phyloP scores from a whole-genome alignment of 2,888 invertebrate genomes.

The Drosophila affinis region DNA sequence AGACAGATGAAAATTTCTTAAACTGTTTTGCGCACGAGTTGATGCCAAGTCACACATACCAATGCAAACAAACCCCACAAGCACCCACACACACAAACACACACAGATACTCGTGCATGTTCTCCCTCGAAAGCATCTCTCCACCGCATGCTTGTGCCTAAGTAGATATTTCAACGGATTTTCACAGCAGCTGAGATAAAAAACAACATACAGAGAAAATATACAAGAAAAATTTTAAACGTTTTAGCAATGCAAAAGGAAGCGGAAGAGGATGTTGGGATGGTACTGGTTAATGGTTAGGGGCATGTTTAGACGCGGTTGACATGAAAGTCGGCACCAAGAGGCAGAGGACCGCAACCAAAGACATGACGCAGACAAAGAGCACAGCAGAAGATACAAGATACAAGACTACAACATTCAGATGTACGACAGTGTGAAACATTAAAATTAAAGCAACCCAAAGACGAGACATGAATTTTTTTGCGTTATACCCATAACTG shows the following conservation, averaged over 20 bases:
- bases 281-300: slow-evolving; percentile 23
- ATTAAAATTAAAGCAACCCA: slow-evolving; percentile 43
- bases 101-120: slow-evolving; percentile 3
- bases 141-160: slow-evolving; percentile 54
- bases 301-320: slow-evolving; percentile 46
- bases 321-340: slow-evolving; percentile 39
- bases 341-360: slow-evolving; percentile 25
- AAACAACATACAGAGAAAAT: slow-evolving; percentile 38
- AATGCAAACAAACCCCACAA: slow-evolving; percentile 26
- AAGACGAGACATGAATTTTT: slow-evolving; percentile 1
- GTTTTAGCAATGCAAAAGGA: slow-evolving; percentile 26
- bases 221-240: slow-evolving; percentile 58
- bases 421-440: slow-evolving; percentile 22
- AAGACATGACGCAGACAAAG: background rate
- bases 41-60: slow-evolving; percentile 50
- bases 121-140: background rate
- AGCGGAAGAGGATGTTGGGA: background rate
- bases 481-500: background rate
- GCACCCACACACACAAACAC: slow-evolving; percentile 3
- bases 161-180: slow-evolving; percentile 64
- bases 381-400: background rate
- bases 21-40: slow-evolving; percentile 68
- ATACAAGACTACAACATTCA: slow-evolving; percentile 15
- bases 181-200: slow-evolving; percentile 49
- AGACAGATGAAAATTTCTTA: slow-evolving; percentile 64